Base-by-base conservation (phyloP, 1,140 invertebrate species). In the Conus betulinus region DNA sequence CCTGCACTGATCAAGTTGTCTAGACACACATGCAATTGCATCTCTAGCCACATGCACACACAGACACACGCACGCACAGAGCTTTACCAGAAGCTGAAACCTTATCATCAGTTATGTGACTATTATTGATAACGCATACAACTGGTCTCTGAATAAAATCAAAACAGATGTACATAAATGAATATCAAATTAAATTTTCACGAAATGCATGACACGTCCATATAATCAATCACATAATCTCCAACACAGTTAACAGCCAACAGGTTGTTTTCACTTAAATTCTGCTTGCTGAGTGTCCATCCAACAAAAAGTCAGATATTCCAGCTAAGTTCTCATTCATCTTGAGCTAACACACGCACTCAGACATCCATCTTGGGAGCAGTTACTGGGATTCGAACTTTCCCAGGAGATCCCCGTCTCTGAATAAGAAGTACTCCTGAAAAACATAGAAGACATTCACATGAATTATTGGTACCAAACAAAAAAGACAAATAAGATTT, bases 381-480 rank as follows among this genome's bases (percentile, higher is more conserved):
- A 25, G 57, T 88, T 57, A 88, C 51, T 60, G 92, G 27, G 91
- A 94, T 71, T 95, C 92, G 92, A 94, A 96, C 96, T 99, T 99
- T 79, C 98, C 99, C 90, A 99, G 96, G 94, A 99, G 99, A 95
- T 99, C 99, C 81, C 97, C 96, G 96, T 99, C 99, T 94, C 98
- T 96, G 96, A 99, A 99, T 74, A 99, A 96, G 93, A 98, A 98
- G 92, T 98, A 98, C 95, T 99, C 99, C 94, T 97, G 93, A 88
- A 95, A 95, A 79, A 63, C 67, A n/a, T 5, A 74, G 7, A 53
- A 55, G 27, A 3, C 8, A 39, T 39, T 74, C 63, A 84, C 20
- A 81, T 71, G n/a, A 74, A 23, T 79, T 60, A 67, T 53, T 81
- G 20, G 39, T 67, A 20, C 83, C 53, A 20, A 82, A 17, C 15